Percentiles rank a stretch among this genome's conserved stretches.
Conservation (phyloP, 1,140 invertebrate genomes). For the fruit fly (Drosophila melanogaster) region DNA sequence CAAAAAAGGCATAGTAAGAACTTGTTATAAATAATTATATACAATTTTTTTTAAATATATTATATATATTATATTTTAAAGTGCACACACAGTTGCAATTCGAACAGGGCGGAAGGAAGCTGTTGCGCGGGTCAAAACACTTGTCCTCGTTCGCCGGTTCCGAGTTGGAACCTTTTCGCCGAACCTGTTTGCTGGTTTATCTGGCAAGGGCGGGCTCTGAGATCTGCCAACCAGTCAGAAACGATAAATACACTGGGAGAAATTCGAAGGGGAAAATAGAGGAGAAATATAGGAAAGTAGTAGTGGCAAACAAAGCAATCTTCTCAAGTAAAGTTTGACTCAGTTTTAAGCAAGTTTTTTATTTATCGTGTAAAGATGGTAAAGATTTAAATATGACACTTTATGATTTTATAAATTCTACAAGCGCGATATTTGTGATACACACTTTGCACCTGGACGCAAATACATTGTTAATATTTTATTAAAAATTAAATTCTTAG, state of each 20-base stretch:
- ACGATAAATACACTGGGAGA: slow-evolving; percentile 4
- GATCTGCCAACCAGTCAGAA: slow-evolving; percentile 49
- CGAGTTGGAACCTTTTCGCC: slow-evolving; percentile 35
- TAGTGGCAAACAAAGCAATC: too few relatives aligned
- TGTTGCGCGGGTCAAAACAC: slow-evolving; percentile 74
- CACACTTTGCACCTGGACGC: too few relatives aligned
- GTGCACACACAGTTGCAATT: slow-evolving; percentile 21
- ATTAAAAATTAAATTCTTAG: too few relatives aligned
- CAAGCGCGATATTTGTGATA: too few relatives aligned
- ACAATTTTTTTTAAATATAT: background rate
- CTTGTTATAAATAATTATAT: background rate
- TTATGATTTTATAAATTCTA: too few relatives aligned
- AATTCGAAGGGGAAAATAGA: too few relatives aligned
- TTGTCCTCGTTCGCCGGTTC: slow-evolving; percentile 43
- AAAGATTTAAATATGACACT: too few relatives aligned
- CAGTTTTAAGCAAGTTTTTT: too few relatives aligned
- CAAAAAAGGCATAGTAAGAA: background rate
- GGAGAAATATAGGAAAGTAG: too few relatives aligned
- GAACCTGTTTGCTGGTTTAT: slow-evolving; percentile 58
- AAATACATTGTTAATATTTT: too few relatives aligned
- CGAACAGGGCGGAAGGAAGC: slow-evolving; percentile 60
- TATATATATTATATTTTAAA: background rate
- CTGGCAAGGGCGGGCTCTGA: slow-evolving; percentile 2
- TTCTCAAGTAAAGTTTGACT: too few relatives aligned
- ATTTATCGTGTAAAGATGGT: too few relatives aligned